A percentile compares a stretch with the other conserved stretches of the same genome.
phyloP scores from a whole-genome alignment of 2,888 invertebrate species.

The Eupithecia vulgata region DNA sequence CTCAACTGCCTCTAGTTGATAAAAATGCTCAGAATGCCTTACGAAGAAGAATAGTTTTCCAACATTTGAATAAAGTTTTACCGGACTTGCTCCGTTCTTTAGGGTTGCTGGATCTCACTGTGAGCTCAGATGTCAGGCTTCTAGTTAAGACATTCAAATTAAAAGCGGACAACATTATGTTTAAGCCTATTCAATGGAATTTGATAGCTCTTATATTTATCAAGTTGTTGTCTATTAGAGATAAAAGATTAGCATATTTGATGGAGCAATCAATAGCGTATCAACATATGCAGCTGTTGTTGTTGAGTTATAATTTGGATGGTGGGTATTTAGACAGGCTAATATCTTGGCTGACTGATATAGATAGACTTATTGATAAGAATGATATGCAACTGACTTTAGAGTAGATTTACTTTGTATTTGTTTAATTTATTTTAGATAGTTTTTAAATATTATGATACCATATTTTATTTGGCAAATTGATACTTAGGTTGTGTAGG shows the following conservation, averaged over 20 bases:
- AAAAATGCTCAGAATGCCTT: constrained; percentile 86
- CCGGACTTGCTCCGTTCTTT: constrained; percentile 84
- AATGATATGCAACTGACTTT: constrained; percentile 71
- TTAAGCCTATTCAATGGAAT: constrained; percentile 89
- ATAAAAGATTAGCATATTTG: constrained; percentile 62
- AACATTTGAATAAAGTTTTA: constrained; percentile 86
- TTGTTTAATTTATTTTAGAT: constrained; percentile 22
- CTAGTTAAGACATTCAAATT: constrained; percentile 87
- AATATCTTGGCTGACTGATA: constrained; percentile 78
- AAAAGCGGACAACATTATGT: constrained; percentile 88
- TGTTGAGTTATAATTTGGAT: constrained; percentile 79
- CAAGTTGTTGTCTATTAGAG: constrained; percentile 81
- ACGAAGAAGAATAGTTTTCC: constrained; percentile 87
- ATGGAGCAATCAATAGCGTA: constrained; percentile 66
- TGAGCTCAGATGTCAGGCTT: constrained; percentile 74
- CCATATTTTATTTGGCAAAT: neutral
- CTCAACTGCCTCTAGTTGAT: constrained; percentile 86
- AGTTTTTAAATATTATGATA: neutral
- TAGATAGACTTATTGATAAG: constrained; percentile 73
- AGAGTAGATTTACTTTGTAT: constrained; percentile 45
- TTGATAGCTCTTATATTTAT: constrained; percentile 88
- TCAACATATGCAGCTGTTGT: constrained; percentile 74
- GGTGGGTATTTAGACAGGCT: constrained; percentile 79
- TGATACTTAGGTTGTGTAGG: neutral
- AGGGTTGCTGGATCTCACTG: constrained; percentile 67